phyloP scores from a whole-genome alignment of 2,113 vertebrate genomes.

The Nicator chloris region DNA sequence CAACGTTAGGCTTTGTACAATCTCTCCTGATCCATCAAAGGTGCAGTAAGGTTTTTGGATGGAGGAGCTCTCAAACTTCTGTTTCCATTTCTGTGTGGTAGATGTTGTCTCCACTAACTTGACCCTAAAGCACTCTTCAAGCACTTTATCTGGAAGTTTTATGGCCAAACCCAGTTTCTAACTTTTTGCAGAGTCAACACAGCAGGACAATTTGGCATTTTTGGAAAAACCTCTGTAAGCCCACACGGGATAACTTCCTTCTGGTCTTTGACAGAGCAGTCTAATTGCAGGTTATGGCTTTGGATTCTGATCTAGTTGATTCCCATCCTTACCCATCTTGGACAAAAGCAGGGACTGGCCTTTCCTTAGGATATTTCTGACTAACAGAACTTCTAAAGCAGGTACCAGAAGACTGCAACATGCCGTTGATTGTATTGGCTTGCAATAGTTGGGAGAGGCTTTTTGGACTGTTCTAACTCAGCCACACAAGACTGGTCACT shows the following conservation, averaged over 20 bases:
- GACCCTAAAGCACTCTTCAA: neutral
- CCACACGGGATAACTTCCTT: neutral
- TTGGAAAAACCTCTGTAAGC: neutral
- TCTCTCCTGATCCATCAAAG: neutral
- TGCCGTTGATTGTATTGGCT: rapidly evolving
- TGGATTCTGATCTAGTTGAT: rapidly evolving
- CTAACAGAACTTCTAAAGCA: neutral
- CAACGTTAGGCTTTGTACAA: neutral
- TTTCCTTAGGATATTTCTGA: neutral
- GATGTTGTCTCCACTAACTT: rapidly evolving
- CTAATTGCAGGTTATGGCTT: neutral
- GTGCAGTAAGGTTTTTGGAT: neutral
- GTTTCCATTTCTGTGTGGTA: neutral
- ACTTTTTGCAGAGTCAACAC: neutral
- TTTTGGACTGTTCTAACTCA: neutral
- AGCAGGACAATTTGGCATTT: neutral
- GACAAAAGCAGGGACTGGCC: neutral
- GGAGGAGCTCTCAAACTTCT: neutral
- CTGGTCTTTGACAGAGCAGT: neutral
- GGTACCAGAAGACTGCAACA: rapidly evolving
- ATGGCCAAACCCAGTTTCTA: neutral
- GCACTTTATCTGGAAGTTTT: neutral
- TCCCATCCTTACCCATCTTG: neutral
- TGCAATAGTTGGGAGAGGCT: neutral
- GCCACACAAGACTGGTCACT: rapidly evolving